These are phyloP conservation scores for Narcine bancroftii DNA, from an alignment of 2,113 vertebrate species.

Conservation along the genomic window DNA sequence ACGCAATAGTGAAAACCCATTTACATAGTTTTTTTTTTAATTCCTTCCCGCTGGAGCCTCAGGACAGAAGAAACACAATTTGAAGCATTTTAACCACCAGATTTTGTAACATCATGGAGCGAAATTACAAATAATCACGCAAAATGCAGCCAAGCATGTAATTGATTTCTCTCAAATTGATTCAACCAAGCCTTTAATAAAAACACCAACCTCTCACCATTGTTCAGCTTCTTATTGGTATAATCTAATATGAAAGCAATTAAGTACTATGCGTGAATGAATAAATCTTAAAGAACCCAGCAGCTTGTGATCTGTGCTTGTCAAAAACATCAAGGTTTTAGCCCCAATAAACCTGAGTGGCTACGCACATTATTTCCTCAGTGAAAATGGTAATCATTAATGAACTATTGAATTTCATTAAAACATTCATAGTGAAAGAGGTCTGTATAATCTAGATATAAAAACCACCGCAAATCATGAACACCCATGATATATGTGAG, in stretches of 20 bases:
- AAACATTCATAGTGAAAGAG: neutral
- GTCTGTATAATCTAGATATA: neutral
- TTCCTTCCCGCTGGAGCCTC: neutral
- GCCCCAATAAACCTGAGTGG: no score
- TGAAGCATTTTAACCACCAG: constrained; percentile 9
- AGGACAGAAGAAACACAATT: neutral
- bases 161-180: constrained; percentile 10
- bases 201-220: neutral
- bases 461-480: neutral
- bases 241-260: constrained; percentile 19
- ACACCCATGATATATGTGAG: neutral
- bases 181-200: neutral
- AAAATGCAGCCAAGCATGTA: neutral
- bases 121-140: neutral
- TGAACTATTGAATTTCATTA: neutral
- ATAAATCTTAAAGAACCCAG: neutral
- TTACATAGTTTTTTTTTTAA: neutral
- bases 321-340: neutral
- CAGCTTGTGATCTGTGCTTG: neutral
- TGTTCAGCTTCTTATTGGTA: neutral
- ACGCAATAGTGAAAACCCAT: no score
- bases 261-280: neutral
- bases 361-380: neutral
- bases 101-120: constrained; percentile 20
- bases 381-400: neutral